Percentiles rank a stretch among this genome's conserved stretches.
phyloP scores from a whole-genome alignment of 2,113 vertebrate species.

The Perca fluviatilis region DNA sequence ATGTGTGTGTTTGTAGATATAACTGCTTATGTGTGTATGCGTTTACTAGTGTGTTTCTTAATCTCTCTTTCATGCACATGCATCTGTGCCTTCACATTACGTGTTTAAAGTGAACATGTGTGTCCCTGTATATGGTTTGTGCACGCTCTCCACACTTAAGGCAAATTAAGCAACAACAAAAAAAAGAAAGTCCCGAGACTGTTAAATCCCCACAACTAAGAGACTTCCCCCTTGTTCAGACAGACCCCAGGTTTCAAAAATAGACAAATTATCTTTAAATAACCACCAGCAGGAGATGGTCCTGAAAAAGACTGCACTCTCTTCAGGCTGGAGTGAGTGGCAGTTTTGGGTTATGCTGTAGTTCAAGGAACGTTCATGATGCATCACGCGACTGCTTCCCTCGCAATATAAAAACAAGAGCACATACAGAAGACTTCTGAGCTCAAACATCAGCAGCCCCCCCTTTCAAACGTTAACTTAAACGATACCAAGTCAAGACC shows the following conservation, averaged over 20 bases:
- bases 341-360: constrained; percentile 60
- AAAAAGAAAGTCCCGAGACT: constrained; percentile 29
- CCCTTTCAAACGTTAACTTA: constrained; percentile 1
- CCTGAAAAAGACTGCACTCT: constrained; percentile 55
- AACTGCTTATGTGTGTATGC: constrained; percentile 35
- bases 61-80: constrained; percentile 32
- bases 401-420: constrained; percentile 30
- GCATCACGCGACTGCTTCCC: constrained; percentile 36
- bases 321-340: constrained; percentile 58
- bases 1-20: constrained; percentile 50
- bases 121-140: constrained; percentile 36
- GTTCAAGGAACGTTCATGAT: constrained; percentile 58
- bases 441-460: constrained; percentile 6
- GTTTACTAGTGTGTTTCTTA: constrained; percentile 51
- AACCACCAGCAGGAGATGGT: constrained; percentile 45
- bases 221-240: constrained; percentile 50
- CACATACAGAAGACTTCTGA: constrained; percentile 3
- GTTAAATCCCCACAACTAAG: constrained; percentile 57
- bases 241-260: constrained; percentile 61
- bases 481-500: constrained; percentile 24
- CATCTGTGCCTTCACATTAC: constrained; percentile 46
- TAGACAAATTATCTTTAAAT: constrained; percentile 69
- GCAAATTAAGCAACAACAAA: constrained; percentile 34
- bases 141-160: constrained; percentile 40
- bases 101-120: constrained; percentile 52